Base-by-base conservation (phyloP, 2,888 invertebrate species). In the Metallyticus violacea region DNA sequence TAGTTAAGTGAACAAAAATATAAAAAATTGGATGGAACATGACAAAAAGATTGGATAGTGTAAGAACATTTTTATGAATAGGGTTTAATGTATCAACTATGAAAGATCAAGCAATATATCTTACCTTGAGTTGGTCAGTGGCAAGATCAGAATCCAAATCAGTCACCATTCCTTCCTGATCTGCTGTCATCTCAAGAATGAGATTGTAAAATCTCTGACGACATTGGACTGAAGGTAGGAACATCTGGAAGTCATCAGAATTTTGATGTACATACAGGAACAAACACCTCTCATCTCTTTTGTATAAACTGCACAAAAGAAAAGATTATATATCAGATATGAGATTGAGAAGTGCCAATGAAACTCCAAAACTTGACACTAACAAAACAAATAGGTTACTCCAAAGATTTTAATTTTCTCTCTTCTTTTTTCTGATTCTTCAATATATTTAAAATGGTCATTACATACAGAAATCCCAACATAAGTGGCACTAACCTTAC, bases 201-300 rank as follows among this genome's bases (percentile, higher is more conserved):
- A 97, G 93, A 89, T 97, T 96, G 91, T 97, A 97, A 90, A 99
- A 96, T 88, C 96, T 94, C 91, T 97, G 95, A 87, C 97, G 94
- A 91, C 97, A 97, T 80, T 95, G 94, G 88, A 96, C 95, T 1
- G 99, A 99, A 1, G 99, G 98, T 90, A 99, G 96, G 92, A 96
- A 99, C 92, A 99, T 98, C 94, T 99, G 99, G 93, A 99, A 99
- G 92, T 99, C 99, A 90, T 99, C 99, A 0, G 99, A 99, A 91
- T 99, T 99, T 92, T 99, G 97, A 91, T 98, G 97, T 76, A 99
- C 99, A 92, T 99, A 99, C 0, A 99, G 93, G 92, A 99, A 99
- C 15, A 99, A 94, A 89, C 99, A 99, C 26, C 99, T 94, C 90
- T 98, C 97, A 92, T 99, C 99, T 79, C 99, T 94, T 92, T 99